Evolutionary conservation across 2,888 invertebrate species (phyloP).

Genomic region (Actias luna): DNA sequence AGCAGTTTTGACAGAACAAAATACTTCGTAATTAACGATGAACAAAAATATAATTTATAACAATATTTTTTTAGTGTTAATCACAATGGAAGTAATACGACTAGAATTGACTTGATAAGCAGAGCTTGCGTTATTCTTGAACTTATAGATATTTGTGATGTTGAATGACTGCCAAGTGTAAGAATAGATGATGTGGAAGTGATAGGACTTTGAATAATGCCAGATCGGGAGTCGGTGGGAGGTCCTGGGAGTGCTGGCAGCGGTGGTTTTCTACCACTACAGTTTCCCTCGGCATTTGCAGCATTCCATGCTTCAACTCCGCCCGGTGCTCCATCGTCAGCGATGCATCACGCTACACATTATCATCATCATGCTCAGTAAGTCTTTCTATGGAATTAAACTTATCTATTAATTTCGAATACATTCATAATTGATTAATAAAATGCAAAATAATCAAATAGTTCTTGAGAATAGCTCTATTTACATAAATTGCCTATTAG

Average conservation of each 20-base stretch:
- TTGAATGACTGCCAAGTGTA: slow-evolving; percentile 33
- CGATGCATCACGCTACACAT: slow-evolving; percentile 82
- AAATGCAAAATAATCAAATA: too few relatives aligned
- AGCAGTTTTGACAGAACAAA: slow-evolving; percentile 28
- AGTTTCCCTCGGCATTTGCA: slow-evolving; percentile 81
- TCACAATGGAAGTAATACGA: slow-evolving; percentile 55
- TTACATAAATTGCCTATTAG: background rate
- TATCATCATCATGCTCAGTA: slow-evolving; percentile 78
- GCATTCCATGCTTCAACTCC: slow-evolving; percentile 84
- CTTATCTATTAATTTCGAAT: background rate
- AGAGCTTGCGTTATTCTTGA: slow-evolving; percentile 29
- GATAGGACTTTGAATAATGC: slow-evolving; percentile 71
- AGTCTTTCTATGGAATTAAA: slow-evolving; percentile 38
- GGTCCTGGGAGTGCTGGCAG: slow-evolving; percentile 80
- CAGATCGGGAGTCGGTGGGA: slow-evolving; percentile 79
- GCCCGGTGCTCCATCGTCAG: slow-evolving; percentile 81
- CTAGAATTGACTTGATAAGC: slow-evolving; percentile 69
- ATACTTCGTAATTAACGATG: slow-evolving; percentile 38
- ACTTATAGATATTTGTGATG: slow-evolving; percentile 33
- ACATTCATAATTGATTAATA: background rate
- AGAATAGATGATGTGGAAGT: slow-evolving; percentile 53
- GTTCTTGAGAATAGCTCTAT: background rate
- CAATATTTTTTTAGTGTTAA: slow-evolving; percentile 47
- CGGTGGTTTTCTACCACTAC: slow-evolving; percentile 81
- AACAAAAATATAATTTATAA: slow-evolving; percentile 40